Evolutionary conservation across 2,797 vertebrate genomes (phyloP).

Genomic region (Spizella passerina): DNA sequence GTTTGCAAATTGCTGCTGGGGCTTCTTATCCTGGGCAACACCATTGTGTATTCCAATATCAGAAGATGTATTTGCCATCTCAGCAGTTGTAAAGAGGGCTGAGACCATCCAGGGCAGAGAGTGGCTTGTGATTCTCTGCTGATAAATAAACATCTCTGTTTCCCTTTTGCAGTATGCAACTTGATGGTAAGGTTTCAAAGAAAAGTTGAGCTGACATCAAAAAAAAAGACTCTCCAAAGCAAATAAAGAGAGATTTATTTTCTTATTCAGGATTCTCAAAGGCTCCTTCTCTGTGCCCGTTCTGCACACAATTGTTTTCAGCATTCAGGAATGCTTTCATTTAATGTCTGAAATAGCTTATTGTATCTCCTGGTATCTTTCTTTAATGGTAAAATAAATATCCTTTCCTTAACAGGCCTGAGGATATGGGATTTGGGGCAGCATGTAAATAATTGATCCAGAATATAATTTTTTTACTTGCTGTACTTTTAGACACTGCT

Average conservation of each 20-base stretch:
- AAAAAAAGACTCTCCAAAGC: slow-evolving; percentile 14
- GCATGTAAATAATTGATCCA: neutral
- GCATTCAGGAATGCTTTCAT: slow-evolving; percentile 55
- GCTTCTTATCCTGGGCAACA: neutral
- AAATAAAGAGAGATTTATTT: slow-evolving; percentile 66
- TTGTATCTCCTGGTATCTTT: slow-evolving; percentile 13
- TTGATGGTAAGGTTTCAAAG: slow-evolving; percentile 48
- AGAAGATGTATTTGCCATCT: neutral
- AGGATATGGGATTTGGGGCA: neutral
- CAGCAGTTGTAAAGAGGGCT: neutral
- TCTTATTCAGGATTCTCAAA: slow-evolving; percentile 53
- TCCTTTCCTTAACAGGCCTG: neutral
- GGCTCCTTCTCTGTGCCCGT: slow-evolving; percentile 9
- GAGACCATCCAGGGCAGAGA: neutral
- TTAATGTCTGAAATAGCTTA: slow-evolving; percentile 36
- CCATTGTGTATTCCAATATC: neutral
- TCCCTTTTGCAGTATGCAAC: neutral
- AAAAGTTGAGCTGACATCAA: slow-evolving; percentile 43
- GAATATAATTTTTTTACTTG: neutral
- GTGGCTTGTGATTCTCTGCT: neutral
- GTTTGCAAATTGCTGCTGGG: neutral
- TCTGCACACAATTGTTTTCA: slow-evolving; percentile 17
- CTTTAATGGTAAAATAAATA: slow-evolving; percentile 4
- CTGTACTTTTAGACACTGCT: neutral
- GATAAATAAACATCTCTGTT: slow-evolving; percentile 52